Base-by-base conservation (phyloP, 2,888 invertebrate species). In the Rhorus exstirpatorius region DNA sequence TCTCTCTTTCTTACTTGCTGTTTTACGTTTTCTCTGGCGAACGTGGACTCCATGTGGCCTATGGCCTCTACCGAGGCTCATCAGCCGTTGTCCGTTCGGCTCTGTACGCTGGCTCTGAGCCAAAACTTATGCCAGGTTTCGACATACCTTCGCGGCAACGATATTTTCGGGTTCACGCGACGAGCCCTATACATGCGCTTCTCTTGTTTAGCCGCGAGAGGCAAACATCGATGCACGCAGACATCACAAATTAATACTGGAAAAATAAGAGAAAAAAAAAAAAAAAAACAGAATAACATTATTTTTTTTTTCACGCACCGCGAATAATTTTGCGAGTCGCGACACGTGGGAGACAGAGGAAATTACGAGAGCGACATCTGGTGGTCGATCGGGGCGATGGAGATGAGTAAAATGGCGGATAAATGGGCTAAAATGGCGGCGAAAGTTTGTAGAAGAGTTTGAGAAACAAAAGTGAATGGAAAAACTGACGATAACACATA, bases 71-170 rank as follows among this genome's bases (percentile, higher is more conserved):
- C 55, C 61, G 21, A 21, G 77, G 61, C 74, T 78, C 79, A 83
- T 78, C 79, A 83, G 84, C 81, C 85, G 84, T 86, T 70, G 83
- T 85, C 84, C 81, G 80, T 84, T 85, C 87, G 87, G 86, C 87
- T 86, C 84, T 63, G n/a, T 35, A 19, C 26, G 35, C 88, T 91
- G 92, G 92, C 90, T 78, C 24, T 44, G 24, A 84, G 91, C 93
- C 93, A 93, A 87, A 89, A 90, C 92, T 92, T 90, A 89, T 92
- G 92, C 92, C 91, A 92, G 91, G 89, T 92, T 92, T 92, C 92
- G 88, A 91, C 91, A 92, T 91, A 91, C 89, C 90, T 88, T 71
- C 85, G 81, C 84, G 21, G 90, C 91, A 90, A 89, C 91, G 91
- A 91, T 92, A 92, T 92, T 92, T 92, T 92, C 91, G 91, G 91